Evolutionary conservation across 2,113 vertebrate genomes (phyloP).

Genomic region (Diphyllodes magnificus): DNA sequence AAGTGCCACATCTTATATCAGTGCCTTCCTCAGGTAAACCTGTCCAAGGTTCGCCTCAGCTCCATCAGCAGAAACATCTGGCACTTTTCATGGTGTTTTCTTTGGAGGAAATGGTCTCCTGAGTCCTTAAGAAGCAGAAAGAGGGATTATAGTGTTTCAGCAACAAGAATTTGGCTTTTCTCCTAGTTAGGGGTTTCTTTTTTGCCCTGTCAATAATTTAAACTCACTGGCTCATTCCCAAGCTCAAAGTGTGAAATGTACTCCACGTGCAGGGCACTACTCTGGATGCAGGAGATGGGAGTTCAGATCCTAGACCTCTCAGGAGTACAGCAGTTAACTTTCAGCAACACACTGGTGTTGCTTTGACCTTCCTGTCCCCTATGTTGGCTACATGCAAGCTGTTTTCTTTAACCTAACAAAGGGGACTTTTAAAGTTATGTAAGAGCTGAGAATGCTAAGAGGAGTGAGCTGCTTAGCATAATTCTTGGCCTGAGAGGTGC

Average conservation of each 20-base stretch:
- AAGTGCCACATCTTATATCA: neutral
- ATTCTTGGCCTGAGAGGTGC: constrained; percentile 2
- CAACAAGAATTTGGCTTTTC: neutral
- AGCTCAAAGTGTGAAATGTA: neutral
- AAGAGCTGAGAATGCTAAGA: neutral
- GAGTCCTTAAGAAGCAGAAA: neutral
- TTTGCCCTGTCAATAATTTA: neutral
- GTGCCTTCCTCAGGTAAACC: neutral
- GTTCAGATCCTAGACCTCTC: neutral
- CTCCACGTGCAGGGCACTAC: neutral
- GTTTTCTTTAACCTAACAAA: constrained; percentile 2
- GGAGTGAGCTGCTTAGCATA: constrained; percentile 25
- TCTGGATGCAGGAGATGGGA: neutral
- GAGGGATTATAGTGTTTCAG: neutral
- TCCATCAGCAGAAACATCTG: neutral
- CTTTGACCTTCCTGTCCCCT: neutral
- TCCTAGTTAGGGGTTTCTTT: neutral
- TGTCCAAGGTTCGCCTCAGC: neutral
- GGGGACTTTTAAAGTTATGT: neutral
- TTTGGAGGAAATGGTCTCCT: neutral
- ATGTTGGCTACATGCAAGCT: neutral
- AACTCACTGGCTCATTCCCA: neutral
- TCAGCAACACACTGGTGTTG: neutral
- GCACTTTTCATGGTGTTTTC: neutral
- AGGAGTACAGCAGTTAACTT: neutral